Conservation (phyloP, 2,797 vertebrate genomes). For the Coluber constrictor region DNA sequence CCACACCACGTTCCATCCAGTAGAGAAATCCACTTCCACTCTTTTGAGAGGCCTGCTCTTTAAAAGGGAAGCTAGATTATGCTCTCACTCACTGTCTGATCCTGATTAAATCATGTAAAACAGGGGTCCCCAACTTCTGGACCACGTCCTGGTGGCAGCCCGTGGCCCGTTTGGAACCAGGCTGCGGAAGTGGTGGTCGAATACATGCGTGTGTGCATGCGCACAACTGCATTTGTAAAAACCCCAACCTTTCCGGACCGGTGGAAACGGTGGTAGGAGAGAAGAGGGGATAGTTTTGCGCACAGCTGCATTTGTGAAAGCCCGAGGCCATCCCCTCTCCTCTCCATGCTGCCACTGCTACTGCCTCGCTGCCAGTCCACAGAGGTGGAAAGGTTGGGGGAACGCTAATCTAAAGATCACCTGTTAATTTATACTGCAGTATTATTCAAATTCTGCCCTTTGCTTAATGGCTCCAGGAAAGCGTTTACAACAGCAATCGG, state of each 20-base stretch:
- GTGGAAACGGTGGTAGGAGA: background rate
- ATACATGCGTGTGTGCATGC: accelerated
- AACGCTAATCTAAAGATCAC: background rate
- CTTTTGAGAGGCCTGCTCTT: background rate
- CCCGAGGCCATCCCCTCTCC: background rate
- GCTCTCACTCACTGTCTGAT: background rate
- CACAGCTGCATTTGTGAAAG: background rate
- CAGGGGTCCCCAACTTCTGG: background rate
- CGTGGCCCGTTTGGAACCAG: accelerated
- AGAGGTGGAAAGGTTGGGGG: background rate
- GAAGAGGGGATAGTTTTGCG: background rate
- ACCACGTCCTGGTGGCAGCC: background rate
- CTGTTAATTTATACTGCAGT: background rate
- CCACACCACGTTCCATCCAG: background rate
- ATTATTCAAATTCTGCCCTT: background rate
- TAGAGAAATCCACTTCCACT: background rate
- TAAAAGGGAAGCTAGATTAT: background rate
- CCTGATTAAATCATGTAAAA: background rate
- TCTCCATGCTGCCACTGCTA: accelerated
- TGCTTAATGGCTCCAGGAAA: background rate
- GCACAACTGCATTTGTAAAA: background rate
- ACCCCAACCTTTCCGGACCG: background rate
- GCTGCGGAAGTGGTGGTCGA: background rate
- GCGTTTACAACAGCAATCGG: background rate
- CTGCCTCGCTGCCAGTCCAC: no score